Base-by-base conservation (phyloP, 2,797 vertebrate genomes). In the Ctenochaetus hawaiiensis region DNA sequence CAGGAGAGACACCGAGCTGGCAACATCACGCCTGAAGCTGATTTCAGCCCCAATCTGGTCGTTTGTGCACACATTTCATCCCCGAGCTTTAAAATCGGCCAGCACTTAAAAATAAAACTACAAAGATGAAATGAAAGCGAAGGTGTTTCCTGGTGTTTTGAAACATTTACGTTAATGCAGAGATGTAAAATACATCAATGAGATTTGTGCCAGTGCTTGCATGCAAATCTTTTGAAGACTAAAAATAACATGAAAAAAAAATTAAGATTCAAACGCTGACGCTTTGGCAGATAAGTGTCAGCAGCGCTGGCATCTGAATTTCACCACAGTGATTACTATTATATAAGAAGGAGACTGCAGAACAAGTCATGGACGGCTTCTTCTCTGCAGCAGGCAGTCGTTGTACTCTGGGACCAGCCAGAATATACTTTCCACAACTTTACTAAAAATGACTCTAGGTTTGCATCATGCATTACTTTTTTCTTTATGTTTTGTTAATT, bases 241-340 rank as follows among this genome's bases (percentile, higher is more conserved):
- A 65, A 81, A 75, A 83, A 80, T 78, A 78, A 51, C 41, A 44
- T 75, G 66, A 30, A 30, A 39, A 43, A 57, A 22, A 77, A 81
- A 80, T 78, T 66, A 72, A 51, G 67, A 81, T 85, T 88, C 76
- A 81, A 83, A 75, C n/a, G 3, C 75, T 78, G 80, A 81, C 47
- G 70, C 65, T 85, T 58, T 62, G 66, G 80, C 82, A 91, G 82
- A 75, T 69, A 79, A 86, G 77, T 78, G 77, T 87, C 89, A 86
- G 56, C 81, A 64, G 69, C 16, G 14, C 70, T 73, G 77, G 77
- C 73, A 70, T 85, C 78, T 70, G 68, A 77, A 82, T 78, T 75
- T 83, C 72, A 78, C 67, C 74, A 84, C 63, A 72, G 59, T 74
- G 80, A 81, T 79, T 65, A 74, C 30, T 67, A 67, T 83, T 89